Evolutionary conservation across 2,888 invertebrate genomes (phyloP).

Genomic region (Lasioglossum oenotherae): DNA sequence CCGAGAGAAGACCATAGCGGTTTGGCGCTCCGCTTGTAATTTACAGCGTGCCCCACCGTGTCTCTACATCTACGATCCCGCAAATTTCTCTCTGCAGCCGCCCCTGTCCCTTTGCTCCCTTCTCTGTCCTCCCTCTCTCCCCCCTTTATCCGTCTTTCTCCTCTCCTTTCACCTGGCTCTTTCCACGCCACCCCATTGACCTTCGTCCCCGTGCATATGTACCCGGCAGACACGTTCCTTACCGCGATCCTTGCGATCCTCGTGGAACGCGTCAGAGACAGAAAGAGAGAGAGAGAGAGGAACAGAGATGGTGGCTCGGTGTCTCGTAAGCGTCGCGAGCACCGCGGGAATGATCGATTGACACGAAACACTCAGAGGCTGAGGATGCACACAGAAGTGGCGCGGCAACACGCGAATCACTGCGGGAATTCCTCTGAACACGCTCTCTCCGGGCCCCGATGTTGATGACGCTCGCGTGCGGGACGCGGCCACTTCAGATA

Average conservation of each 20-base stretch:
- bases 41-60: conserved; percentile 77
- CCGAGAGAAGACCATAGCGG: conserved; percentile 77
- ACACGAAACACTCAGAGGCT: background rate
- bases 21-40: conserved; percentile 79
- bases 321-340: background rate
- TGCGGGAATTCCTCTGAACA: conserved; percentile 32
- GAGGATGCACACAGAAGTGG: background rate
- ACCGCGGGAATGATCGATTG: background rate
- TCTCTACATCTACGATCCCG: conserved; percentile 74
- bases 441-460: background rate
- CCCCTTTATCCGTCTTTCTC: conserved; percentile 25
- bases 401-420: conserved; percentile 18
- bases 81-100: conserved; percentile 57
- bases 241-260: background rate
- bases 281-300: background rate
- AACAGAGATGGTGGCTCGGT: background rate
- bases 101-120: conserved; percentile 23
- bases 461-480: conserved; percentile 55
- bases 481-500: conserved; percentile 56
- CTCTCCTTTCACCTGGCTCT: conserved; percentile 30
- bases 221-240: conserved; percentile 13
- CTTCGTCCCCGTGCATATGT: conserved; percentile 21
- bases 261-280: background rate
- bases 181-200: conserved; percentile 30
- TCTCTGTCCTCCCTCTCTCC: background rate